Evolutionary conservation across 92 coral and sea anemone species (phyloP), one percentile per base, ranked within the genome.

Genomic region (Parazoanthus swiftii): DNA sequence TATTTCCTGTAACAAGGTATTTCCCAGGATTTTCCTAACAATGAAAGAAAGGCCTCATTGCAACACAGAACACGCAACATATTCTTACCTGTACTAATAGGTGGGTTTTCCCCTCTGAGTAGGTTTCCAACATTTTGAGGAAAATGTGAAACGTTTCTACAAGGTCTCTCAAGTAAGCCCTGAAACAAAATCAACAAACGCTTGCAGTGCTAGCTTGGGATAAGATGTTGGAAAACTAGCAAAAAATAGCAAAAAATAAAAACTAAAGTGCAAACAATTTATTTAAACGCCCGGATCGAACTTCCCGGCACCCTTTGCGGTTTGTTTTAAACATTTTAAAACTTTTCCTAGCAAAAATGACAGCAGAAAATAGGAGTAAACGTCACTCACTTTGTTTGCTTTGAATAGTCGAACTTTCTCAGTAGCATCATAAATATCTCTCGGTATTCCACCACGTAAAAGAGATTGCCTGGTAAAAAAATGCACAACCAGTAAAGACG

Each of bases 71-170:
- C 59, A 70, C 7, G 13, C 18, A 14, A 29, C 9, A 72, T 33
- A 6, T 6, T 16, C 80, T 36, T 90, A 97, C 99, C 96, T 97
- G 95, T 13, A 97, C 97, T 46, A 97, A 85, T 13, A 97, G 77
- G 83, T 95, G 98, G 42, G 81, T 78, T 80, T 94, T 97, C 18
- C 94, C 96, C 56, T 93, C 74, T 70, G 98, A 95, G 90, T 92
- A 95, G 43, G 83, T 88, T 74, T 97, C 98, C 7, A 97, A 93
- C 94, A 97, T 89, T 90, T 97, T 97, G 50, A 97, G 90, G 84
- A 95, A 97, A 76, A 95, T 88, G 83, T 95, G 98, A 78, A 97
- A 97, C 11, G 99, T 94, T 89, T 95, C 99, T 16, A 95, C 90
- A 81, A 97, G 86, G 85, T 97, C 98, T 77, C 95, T 86, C 38